Conservation (phyloP, 2,888 invertebrate species). For the Lithophane semibrunnea region DNA sequence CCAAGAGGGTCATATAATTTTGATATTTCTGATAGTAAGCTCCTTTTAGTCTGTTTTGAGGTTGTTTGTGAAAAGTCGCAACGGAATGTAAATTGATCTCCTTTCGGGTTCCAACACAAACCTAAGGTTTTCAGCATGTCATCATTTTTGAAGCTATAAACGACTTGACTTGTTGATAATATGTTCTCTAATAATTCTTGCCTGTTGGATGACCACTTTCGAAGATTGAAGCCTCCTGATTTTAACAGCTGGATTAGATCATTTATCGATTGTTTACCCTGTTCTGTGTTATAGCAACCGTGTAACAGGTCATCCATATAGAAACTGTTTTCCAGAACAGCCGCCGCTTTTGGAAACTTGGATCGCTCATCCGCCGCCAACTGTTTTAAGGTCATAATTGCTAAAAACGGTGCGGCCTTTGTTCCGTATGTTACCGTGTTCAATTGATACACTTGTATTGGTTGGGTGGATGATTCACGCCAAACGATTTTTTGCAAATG, state of each 20-base stretch:
- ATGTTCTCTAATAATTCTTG: not conserved
- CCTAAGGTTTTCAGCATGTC: too few relatives aligned
- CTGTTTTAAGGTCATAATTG: too few relatives aligned
- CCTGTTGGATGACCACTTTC: constrained; percentile 14
- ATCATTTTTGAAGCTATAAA: too few relatives aligned
- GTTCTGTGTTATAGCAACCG: not conserved
- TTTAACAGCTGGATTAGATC: not conserved
- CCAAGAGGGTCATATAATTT: constrained; percentile 19
- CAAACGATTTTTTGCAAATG: too few relatives aligned
- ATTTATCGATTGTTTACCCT: not conserved
- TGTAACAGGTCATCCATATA: constrained; percentile 19
- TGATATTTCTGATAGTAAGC: constrained; percentile 13
- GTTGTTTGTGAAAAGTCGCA: not conserved
- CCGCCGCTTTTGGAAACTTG: not conserved
- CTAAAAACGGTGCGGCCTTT: too few relatives aligned
- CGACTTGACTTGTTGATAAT: constrained; percentile 1
- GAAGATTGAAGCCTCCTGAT: constrained; percentile 8
- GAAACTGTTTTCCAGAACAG: not conserved
- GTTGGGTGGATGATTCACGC: too few relatives aligned
- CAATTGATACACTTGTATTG: too few relatives aligned
- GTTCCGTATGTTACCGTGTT: not conserved
- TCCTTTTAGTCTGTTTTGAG: not conserved
- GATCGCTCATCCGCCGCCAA: too few relatives aligned
- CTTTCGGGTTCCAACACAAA: too few relatives aligned
- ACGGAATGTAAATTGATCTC: not conserved